Conservation (phyloP, 2,888 invertebrate genomes). For the Oligia latruncula region DNA sequence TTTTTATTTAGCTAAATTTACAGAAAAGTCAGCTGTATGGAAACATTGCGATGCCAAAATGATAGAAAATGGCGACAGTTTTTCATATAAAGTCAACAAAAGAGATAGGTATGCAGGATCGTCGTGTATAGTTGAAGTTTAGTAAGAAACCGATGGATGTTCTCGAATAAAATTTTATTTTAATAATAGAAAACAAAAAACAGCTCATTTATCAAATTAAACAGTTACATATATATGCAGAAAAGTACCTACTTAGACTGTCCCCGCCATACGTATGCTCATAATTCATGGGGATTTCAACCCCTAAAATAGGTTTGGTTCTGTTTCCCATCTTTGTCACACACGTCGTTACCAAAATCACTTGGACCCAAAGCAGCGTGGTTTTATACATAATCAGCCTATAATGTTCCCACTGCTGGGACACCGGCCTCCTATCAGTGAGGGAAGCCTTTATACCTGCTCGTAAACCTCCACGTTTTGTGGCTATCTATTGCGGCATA, state of each 20-base stretch:
- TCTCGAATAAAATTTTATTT: no score
- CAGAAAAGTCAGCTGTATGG: background rate
- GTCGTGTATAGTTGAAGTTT: no score
- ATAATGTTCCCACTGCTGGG: no score
- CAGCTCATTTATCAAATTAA: no score
- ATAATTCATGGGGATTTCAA: background rate
- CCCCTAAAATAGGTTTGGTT: background rate
- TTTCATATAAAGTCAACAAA: background rate
- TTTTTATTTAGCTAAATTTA: background rate
- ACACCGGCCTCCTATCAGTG: no score
- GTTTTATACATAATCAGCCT: no score
- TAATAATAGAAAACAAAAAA: no score
- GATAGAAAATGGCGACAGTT: background rate
- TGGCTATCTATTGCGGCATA: constrained; percentile 40
- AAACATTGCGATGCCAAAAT: background rate
- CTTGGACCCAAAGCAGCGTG: constrained; percentile 14
- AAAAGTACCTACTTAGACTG: background rate
- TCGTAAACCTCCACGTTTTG: constrained; percentile 53
- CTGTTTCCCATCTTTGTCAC: background rate
- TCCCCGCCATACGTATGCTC: background rate
- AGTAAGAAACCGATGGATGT: no score
- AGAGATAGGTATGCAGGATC: no score
- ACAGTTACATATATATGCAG: no score
- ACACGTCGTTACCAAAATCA: constrained; percentile 30
- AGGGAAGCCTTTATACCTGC: constrained; percentile 18